Base-by-base conservation (phyloP, 1,140 invertebrate species). In the Pseudomyrmex concolor region DNA sequence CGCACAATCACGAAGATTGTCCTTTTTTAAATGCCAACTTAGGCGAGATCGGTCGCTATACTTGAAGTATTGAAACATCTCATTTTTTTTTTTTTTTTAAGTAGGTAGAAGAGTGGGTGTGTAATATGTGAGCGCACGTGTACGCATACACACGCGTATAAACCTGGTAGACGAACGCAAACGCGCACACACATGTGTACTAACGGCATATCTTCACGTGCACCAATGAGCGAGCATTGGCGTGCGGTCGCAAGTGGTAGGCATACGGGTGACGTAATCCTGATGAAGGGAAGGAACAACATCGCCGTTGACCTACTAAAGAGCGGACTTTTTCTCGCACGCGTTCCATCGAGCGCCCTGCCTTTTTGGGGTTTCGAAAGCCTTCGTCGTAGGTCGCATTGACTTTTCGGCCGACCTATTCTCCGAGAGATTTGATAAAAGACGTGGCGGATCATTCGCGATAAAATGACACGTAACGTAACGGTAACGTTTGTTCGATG, bases 241-340 rank as follows among this genome's bases (percentile, higher is more conserved):
- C 76, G 78, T 76, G 72, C 77, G 84, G 72, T 72, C 78, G 76
- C 84, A 84, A 85, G 83, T 87, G 76, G 84, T 66, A 68, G 67
- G 76, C 87, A 71, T 19, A 62, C 68, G 84, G 76, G 50, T 90
- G 89, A 90, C 87, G 89, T 87, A 90, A 90, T 86, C 80, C 68
- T 86, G 62, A 74, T 81, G 73, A 91, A 91, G 88, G 90, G 90
- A 90, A 91, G 86, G 89, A 90, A 91, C 80, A 88, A 90, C 89
- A 82, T 89, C 84, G 77, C 48, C 72, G 89, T 88, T 91, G 90
- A 91, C 90, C 90, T 91, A 91, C 90, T 90, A 91, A 90, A 89
- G 83, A 84, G 67, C 64, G 22, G 50, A 89, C 85, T 89, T 89
- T 84, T 89, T 89, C 88, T 82, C 63, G 76, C 83, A 22, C 63